Percentiles rank a stretch among this genome's conserved stretches.
phyloP scores from a whole-genome alignment of 2,888 invertebrate genomes.

The Phyllotreta striolata region DNA sequence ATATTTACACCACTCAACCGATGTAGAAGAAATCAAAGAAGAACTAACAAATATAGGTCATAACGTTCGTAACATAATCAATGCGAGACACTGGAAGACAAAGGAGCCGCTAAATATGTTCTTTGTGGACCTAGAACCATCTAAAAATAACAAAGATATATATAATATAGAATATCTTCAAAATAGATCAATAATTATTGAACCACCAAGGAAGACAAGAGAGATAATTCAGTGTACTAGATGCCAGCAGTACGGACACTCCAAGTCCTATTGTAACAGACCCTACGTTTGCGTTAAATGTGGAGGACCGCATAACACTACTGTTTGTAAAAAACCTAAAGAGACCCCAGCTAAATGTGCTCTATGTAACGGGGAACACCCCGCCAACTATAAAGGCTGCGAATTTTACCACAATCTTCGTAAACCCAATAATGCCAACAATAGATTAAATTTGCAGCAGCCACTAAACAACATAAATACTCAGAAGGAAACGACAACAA shows the following conservation, averaged over 20 bases:
- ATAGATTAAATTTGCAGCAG: not conserved
- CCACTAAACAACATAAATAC: not conserved
- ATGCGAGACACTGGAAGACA: not conserved
- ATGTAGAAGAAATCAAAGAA: not conserved
- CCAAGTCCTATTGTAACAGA: constrained; percentile 17
- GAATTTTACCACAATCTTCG: not conserved
- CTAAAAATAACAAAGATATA: not conserved
- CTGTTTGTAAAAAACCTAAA: constrained; percentile 8
- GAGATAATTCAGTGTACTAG: constrained; percentile 8
- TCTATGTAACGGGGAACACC: constrained; percentile 19
- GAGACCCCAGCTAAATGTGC: constrained; percentile 13
- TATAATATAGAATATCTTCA: not conserved
- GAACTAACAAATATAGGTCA: not conserved
- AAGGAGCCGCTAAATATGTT: not conserved
- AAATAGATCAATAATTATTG: not conserved
- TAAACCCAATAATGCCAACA: constrained; percentile 4
- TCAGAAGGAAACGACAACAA: not conserved
- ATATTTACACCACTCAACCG: not conserved
- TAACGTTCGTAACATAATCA: not conserved
- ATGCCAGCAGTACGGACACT: constrained; percentile 17
- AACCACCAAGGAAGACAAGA: constrained; percentile 1
- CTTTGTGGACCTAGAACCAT: not conserved
- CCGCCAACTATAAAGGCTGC: constrained; percentile 23
- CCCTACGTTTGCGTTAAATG: constrained; percentile 21
- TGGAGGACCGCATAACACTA: constrained; percentile 9